A percentile compares a stretch with the other conserved stretches of the same genome.
Conservation (phyloP, 2,888 invertebrate genomes). For the Exocentrus adspersus region DNA sequence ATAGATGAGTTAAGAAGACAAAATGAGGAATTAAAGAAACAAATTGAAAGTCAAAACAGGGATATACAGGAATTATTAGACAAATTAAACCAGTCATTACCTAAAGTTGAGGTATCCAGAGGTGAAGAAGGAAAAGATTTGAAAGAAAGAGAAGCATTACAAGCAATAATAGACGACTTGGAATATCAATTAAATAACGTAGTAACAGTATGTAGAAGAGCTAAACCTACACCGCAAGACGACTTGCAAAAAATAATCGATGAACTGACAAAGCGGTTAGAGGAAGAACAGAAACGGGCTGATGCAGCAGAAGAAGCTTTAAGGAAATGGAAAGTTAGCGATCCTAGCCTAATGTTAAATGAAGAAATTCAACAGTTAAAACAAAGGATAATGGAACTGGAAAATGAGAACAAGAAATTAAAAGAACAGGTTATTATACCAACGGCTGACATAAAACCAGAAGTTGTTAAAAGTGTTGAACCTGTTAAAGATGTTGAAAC, state of each 20-base stretch:
- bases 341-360: constrained; percentile 45
- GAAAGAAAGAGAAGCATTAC: constrained; percentile 52
- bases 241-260: constrained; percentile 44
- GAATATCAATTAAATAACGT: constrained; percentile 49
- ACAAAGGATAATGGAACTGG: constrained; percentile 36
- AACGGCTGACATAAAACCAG: background rate
- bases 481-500: too few relatives aligned
- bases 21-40: constrained; percentile 48
- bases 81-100: constrained; percentile 43
- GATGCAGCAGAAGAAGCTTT: constrained; percentile 47
- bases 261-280: constrained; percentile 48
- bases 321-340: constrained; percentile 42
- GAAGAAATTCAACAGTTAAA: constrained; percentile 44
- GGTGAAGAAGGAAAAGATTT: constrained; percentile 44
- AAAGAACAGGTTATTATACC: constrained; percentile 26
- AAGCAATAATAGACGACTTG: constrained; percentile 51
- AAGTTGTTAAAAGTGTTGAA: background rate
- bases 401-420: constrained; percentile 41
- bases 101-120: constrained; percentile 25
- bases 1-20: constrained; percentile 46
- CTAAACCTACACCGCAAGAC: constrained; percentile 31
- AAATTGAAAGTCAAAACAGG: constrained; percentile 46
- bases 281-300: constrained; percentile 46
- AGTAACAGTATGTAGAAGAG: constrained; percentile 33
- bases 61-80: constrained; percentile 48